A percentile compares a stretch with the other conserved stretches of the same genome.
Conservation (phyloP, 2,113 vertebrate species). For the Odontophorus gujanensis region DNA sequence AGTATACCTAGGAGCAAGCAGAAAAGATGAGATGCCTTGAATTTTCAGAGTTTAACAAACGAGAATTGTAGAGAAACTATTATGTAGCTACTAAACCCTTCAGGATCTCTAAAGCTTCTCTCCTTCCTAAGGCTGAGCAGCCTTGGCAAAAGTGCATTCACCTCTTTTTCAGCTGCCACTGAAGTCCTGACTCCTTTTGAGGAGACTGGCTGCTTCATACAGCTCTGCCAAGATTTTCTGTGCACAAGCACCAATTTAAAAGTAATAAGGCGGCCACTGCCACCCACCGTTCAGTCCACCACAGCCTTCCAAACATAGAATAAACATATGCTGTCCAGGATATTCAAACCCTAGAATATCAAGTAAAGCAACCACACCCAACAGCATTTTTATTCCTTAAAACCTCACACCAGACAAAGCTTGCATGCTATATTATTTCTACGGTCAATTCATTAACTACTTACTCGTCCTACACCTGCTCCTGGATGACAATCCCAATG, state of each 20-base stretch:
- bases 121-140: not conserved
- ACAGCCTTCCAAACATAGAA: not conserved
- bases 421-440: not conserved
- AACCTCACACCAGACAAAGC: not conserved
- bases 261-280: not conserved
- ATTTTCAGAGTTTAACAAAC: not conserved
- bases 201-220: not conserved
- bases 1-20: not conserved
- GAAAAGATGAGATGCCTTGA: not conserved
- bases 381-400: not conserved
- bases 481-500: fast-evolving
- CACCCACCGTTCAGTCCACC: not conserved
- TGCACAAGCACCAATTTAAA: not conserved
- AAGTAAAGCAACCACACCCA: not conserved
- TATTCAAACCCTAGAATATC: not conserved
- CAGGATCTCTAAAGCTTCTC: not conserved
- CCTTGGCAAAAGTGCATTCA: not conserved
- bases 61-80: not conserved
- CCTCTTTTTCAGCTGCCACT: not conserved
- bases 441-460: not conserved
- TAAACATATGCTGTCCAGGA: not conserved
- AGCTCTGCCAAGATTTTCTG: not conserved
- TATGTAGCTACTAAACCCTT: not conserved
- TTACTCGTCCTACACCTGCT: no score
- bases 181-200: not conserved